Evolutionary conservation across 2,797 vertebrate species (phyloP).

Genomic region (Sternarchorhynchus goeldii): DNA sequence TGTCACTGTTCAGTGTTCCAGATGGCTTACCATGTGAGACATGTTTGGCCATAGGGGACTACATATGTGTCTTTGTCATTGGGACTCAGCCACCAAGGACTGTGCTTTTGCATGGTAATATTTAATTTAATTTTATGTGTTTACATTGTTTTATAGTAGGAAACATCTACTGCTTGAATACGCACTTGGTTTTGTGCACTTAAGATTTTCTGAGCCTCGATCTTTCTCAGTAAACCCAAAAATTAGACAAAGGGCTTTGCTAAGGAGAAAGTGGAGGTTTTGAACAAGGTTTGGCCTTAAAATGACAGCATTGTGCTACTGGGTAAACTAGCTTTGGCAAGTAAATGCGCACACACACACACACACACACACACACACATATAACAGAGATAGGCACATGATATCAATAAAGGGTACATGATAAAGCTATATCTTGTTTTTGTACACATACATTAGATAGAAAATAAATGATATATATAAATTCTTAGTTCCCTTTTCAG

Average conservation of each 20-base stretch:
- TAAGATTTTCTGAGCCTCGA: neutral
- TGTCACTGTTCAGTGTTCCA: slow-evolving; percentile 76
- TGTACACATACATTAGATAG: neutral
- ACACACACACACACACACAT: neutral
- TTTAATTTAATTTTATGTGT: slow-evolving; percentile 12
- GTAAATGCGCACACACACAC: neutral
- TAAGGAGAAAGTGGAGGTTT: neutral
- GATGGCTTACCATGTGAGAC: slow-evolving; percentile 74
- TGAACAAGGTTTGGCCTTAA: neutral
- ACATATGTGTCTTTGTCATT: slow-evolving; percentile 52
- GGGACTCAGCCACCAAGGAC: slow-evolving; percentile 45
- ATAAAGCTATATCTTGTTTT: too few species aligned
- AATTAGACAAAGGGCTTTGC: neutral
- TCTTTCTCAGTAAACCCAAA: too few species aligned
- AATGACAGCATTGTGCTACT: neutral
- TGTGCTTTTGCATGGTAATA: slow-evolving; percentile 16
- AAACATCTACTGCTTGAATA: neutral
- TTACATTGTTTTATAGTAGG: neutral
- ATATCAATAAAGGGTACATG: too few species aligned
- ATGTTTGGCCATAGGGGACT: slow-evolving; percentile 52
- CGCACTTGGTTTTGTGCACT: neutral
- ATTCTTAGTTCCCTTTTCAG: neutral
- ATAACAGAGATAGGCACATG: too few species aligned
- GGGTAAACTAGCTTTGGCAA: neutral
- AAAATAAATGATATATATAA: neutral